These are phyloP conservation scores for Pherbina coryleti DNA, from an alignment of 2,888 invertebrate species.

Conservation along the genomic window DNA sequence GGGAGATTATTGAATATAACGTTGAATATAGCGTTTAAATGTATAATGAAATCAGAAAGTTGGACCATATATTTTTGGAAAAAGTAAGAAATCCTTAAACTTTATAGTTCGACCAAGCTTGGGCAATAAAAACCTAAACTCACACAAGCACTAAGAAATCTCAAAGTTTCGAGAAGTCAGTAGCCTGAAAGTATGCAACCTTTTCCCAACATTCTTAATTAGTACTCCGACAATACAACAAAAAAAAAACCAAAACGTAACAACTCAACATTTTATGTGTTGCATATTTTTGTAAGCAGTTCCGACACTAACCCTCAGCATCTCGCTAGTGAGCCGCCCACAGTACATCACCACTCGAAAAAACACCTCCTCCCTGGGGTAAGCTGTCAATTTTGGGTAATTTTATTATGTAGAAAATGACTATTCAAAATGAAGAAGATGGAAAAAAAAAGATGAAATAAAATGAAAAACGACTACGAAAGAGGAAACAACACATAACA, in stretches of 20 bases:
- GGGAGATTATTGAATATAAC: no score
- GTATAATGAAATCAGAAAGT: no score
- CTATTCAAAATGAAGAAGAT: slow-evolving; percentile 17
- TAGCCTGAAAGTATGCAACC: background rate
- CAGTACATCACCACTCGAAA: background rate
- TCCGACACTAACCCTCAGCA: background rate
- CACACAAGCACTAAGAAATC: background rate
- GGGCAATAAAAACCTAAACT: background rate
- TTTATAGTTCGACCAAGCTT: no score
- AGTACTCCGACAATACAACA: background rate
- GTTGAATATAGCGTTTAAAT: no score
- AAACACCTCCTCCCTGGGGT: background rate
- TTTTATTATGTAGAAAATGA: slow-evolving; percentile 35
- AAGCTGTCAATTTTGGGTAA: slow-evolving; percentile 34
- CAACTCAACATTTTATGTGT: background rate
- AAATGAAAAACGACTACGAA: background rate
- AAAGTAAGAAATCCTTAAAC: no score
- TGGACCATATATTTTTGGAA: no score
- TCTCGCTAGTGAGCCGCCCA: background rate
- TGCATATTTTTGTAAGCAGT: background rate
- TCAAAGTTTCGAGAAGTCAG: background rate
- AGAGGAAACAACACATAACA: background rate
- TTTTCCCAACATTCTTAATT: slow-evolving; percentile 11
- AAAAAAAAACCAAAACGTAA: background rate
- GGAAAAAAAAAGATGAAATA: background rate